These are phyloP conservation scores for Drosophila santomea DNA, from an alignment of 1,140 invertebrate genomes.

Conservation along the genomic window DNA sequence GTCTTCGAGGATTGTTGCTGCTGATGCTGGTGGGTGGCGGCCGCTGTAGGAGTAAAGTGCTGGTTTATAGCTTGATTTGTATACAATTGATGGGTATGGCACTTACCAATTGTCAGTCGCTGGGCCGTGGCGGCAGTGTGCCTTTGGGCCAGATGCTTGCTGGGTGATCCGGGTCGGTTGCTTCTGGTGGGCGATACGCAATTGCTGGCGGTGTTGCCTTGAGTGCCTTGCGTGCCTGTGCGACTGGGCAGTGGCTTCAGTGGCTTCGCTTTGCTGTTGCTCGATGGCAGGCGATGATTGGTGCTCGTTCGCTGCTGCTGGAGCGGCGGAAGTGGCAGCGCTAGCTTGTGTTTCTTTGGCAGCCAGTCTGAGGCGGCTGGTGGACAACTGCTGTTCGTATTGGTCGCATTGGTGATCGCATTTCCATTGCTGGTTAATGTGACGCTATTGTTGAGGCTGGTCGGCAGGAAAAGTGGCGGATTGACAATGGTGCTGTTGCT, in stretches of 20 bases:
- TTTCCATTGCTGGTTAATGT: background rate
- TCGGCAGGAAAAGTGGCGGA: background rate
- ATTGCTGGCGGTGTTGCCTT: slow-evolving; percentile 5
- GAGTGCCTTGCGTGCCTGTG: background rate
- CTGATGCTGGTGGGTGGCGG: slow-evolving; percentile 27
- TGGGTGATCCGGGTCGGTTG: slow-evolving; percentile 55
- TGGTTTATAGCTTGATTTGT: background rate
- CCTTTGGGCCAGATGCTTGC: slow-evolving; percentile 67
- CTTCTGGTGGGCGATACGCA: slow-evolving; percentile 48
- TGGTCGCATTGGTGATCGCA: background rate
- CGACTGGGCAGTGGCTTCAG: slow-evolving; percentile 14
- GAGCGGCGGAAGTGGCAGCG: slow-evolving; percentile 34
- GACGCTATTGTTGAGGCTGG: background rate
- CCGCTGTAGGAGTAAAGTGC: slow-evolving; percentile 10
- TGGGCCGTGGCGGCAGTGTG: slow-evolving; percentile 74
- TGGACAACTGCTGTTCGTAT: background rate
- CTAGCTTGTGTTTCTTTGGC: slow-evolving; percentile 67
- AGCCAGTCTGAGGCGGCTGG: slow-evolving; percentile 33
- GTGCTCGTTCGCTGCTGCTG: background rate
- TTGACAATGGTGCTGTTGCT: background rate
- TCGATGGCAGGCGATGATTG: slow-evolving; percentile 15
- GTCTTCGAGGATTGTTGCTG: slow-evolving; percentile 45
- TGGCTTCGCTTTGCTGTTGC: slow-evolving; percentile 37
- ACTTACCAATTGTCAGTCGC: slow-evolving; percentile 48
- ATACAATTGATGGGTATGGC: background rate